phyloP scores from a whole-genome alignment of 2,113 vertebrate species.

The Catharus bicknelli region DNA sequence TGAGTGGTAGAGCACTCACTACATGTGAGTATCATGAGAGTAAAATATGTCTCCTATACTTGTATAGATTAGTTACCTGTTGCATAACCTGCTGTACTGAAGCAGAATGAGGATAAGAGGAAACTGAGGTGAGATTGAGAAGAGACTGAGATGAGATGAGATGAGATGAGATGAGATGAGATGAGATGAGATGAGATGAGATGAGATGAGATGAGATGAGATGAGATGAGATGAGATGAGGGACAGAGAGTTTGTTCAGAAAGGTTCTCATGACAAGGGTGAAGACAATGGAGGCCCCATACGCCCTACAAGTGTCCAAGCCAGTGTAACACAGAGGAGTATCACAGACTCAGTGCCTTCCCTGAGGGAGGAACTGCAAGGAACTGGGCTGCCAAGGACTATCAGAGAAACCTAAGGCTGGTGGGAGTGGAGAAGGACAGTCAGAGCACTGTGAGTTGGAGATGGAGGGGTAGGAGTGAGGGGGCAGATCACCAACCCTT shows the following conservation, averaged over 20 bases:
- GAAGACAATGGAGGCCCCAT: background rate
- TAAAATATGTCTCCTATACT: background rate
- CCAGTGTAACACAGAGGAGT: accelerated
- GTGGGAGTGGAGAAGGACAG: background rate
- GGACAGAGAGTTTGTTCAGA: background rate
- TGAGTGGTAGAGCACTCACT: background rate
- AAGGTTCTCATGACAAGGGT: background rate
- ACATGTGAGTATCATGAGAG: background rate
- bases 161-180: background rate
- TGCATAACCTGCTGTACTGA: background rate
- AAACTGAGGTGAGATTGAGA: background rate
- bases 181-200: background rate
- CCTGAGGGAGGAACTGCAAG: background rate
- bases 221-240: background rate
- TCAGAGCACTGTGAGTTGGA: background rate
- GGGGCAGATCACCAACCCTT: background rate
- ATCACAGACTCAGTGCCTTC: background rate
- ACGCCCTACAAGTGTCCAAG: background rate
- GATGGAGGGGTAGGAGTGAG: background rate
- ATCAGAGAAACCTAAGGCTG: background rate
- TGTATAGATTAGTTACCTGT: background rate
- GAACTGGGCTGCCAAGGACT: background rate
- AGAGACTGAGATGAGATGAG: background rate
- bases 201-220: background rate
- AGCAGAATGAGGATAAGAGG: background rate